Evolutionary conservation across 1,140 invertebrate genomes (phyloP).

Genomic region (Procambarus clarkii): DNA sequence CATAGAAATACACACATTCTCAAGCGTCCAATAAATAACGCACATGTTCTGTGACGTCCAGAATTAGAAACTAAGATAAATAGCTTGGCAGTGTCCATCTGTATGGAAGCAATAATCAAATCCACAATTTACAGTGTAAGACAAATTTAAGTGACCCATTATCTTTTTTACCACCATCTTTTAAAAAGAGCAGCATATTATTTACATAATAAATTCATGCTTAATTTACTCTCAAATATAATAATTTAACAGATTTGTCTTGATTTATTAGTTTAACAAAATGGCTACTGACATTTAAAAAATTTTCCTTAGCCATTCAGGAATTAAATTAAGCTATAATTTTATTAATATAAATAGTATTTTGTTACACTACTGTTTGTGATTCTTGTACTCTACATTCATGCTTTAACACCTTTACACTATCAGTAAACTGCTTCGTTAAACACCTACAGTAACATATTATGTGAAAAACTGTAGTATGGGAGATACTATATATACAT

Average conservation of each 20-base stretch:
- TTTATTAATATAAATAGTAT: not conserved
- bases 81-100: not conserved
- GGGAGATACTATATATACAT: not conserved
- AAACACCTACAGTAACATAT: not conserved
- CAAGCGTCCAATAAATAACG: slow-evolving; percentile 32
- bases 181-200: not conserved
- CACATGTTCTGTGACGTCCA: slow-evolving; percentile 49
- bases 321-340: not conserved
- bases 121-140: slow-evolving; percentile 4
- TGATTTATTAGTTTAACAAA: not conserved
- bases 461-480: slow-evolving; percentile 40
- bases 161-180: slow-evolving; percentile 3
- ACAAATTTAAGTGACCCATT: not conserved
- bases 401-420: not conserved
- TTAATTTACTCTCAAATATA: too few relatives aligned
- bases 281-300: not conserved
- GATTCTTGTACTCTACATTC: not conserved
- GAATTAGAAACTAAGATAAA: slow-evolving; percentile 52
- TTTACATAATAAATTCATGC: not conserved
- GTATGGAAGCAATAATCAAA: slow-evolving; percentile 8
- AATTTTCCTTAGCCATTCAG: not conserved
- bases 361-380: not conserved
- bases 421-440: slow-evolving; percentile 24
- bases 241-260: too few relatives aligned
- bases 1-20: not conserved